A percentile compares a stretch with the other conserved stretches of the same genome.
phyloP scores from a whole-genome alignment of 2,888 invertebrate genomes.

The Ditylenchus weischeri region DNA sequence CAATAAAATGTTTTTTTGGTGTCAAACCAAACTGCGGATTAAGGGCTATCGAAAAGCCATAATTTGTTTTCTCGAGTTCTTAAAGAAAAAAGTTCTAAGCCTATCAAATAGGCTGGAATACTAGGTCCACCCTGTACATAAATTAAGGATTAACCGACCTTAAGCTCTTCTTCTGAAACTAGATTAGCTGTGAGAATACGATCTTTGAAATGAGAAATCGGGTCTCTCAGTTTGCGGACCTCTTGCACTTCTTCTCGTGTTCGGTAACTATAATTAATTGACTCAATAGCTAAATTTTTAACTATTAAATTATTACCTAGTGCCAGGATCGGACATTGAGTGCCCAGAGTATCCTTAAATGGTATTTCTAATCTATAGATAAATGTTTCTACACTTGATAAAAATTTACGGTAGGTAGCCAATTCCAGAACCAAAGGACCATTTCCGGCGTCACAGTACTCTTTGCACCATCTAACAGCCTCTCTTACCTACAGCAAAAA shows the following conservation, averaged over 20 bases:
- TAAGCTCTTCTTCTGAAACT: conserved; percentile 79
- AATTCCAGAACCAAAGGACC: conserved; percentile 91
- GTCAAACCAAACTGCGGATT: no score
- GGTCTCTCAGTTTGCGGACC: conserved; percentile 90
- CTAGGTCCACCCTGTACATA: no score
- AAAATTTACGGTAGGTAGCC: conserved; percentile 76
- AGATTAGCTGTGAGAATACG: conserved; percentile 76
- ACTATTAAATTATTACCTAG: conserved; percentile 66
- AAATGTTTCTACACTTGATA: no score
- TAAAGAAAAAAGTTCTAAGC: neutral
- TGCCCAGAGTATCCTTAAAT: conserved; percentile 77
- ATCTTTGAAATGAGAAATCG: conserved; percentile 90
- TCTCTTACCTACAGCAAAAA: conserved; percentile 74
- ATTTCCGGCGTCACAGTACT: conserved; percentile 78
- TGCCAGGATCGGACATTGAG: conserved; percentile 99
- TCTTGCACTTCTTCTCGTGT: conserved; percentile 94
- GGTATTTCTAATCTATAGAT: no score
- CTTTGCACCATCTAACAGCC: conserved; percentile 76
- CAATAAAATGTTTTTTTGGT: no score
- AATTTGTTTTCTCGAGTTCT: no score
- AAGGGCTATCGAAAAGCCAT: no score
- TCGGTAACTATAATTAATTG: conserved; percentile 60
- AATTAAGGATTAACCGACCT: conserved; percentile 64
- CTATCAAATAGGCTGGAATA: no score
- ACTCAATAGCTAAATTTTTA: neutral